Evolutionary conservation across 2,888 invertebrate genomes (phyloP).

Genomic region (Apodemia zela): DNA sequence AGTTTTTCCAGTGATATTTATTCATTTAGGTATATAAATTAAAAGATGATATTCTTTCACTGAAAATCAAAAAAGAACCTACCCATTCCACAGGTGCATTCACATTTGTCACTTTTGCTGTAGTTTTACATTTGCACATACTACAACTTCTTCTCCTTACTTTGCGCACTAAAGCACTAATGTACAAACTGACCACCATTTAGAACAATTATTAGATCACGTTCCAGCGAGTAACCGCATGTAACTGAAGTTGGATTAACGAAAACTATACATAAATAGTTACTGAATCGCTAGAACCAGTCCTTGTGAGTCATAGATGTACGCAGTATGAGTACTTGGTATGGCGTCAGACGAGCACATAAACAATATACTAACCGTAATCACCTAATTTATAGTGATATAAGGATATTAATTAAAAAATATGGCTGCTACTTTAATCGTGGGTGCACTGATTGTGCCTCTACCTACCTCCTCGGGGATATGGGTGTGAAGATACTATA

Average conservation of each 20-base stretch:
- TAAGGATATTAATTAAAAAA: background rate
- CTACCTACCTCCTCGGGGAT: too few species aligned
- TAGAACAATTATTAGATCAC: conserved; percentile 38
- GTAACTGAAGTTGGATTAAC: conserved; percentile 44
- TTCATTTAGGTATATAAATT: too few species aligned
- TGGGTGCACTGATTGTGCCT: too few species aligned
- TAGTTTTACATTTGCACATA: conserved; percentile 42
- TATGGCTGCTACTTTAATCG: too few species aligned
- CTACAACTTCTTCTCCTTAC: conserved; percentile 28
- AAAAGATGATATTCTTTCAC: too few species aligned
- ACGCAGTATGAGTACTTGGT: background rate
- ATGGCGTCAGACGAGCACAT: background rate
- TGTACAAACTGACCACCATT: conserved; percentile 33
- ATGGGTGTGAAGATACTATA: too few species aligned
- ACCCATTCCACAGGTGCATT: background rate
- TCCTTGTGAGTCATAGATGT: conserved; percentile 21
- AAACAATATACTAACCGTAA: background rate
- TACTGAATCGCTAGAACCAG: conserved; percentile 41
- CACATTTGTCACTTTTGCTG: background rate
- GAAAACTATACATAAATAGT: conserved; percentile 45
- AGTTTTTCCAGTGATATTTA: too few species aligned
- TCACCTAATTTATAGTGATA: background rate
- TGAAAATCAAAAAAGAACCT: background rate
- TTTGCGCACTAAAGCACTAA: conserved; percentile 28
- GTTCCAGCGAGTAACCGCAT: conserved; percentile 37